A percentile compares a stretch with the other conserved stretches of the same genome.
Evolutionary conservation across 2,113 vertebrate species (phyloP).

Genomic region (Astur gentilis): DNA sequence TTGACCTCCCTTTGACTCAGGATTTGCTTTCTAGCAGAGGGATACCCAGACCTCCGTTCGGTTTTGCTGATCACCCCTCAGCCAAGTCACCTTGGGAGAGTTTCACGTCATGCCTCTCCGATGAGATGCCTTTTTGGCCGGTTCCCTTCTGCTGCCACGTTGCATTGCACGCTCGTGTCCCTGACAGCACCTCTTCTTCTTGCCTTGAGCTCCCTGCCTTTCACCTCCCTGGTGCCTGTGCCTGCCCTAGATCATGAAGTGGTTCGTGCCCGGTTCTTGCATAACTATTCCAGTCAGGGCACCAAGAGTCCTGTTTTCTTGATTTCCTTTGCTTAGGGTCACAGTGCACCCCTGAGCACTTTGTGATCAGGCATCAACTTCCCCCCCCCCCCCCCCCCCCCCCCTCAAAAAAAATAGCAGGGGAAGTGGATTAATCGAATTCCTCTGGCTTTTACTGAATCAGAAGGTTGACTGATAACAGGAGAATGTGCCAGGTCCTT

Average conservation of each 20-base stretch:
- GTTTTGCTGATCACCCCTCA: not conserved
- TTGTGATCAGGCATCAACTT: not conserved
- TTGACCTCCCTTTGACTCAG: not conserved
- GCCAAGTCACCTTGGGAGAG: not conserved
- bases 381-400: not conserved
- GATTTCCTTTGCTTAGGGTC: not conserved
- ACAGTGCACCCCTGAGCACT: not conserved
- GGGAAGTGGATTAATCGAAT: not conserved
- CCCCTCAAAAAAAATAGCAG: too few species aligned
- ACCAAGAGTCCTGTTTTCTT: not conserved
- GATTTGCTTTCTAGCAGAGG: not conserved
- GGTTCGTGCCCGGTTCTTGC: not conserved
- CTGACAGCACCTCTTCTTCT: not conserved
- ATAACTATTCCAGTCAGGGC: not conserved
- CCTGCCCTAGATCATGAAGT: not conserved
- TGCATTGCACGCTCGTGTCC: rapidly evolving
- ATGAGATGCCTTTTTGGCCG: rapidly evolving
- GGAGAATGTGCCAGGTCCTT: not conserved
- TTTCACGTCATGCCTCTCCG: not conserved
- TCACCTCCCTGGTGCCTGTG: not conserved
- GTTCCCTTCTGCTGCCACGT: not conserved
- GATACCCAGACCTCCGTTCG: not conserved
- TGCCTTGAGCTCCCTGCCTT: not conserved
- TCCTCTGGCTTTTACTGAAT: not conserved
- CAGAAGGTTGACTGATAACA: not conserved